A percentile compares a stretch with the other conserved stretches of the same genome.
phyloP scores from a whole-genome alignment of 2,797 vertebrate species.

The Girardinus metallicus region DNA sequence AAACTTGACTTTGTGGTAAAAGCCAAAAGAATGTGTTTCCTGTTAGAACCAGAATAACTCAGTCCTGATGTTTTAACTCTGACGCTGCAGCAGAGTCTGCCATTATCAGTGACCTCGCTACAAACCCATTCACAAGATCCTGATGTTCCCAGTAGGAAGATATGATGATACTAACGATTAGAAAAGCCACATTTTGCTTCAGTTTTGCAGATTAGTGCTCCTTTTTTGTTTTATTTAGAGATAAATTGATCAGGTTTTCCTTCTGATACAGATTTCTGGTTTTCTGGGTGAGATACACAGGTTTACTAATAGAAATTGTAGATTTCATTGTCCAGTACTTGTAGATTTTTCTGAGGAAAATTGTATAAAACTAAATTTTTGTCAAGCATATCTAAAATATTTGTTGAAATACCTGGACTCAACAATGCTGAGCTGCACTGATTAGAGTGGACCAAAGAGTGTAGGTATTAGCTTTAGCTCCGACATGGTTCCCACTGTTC shows the following conservation, averaged over 20 bases:
- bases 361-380: too few species aligned
- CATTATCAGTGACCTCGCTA: neutral
- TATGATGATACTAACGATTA: neutral
- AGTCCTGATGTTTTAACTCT: neutral
- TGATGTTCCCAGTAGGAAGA: neutral
- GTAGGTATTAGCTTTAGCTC: neutral
- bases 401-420: too few species aligned
- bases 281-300: neutral
- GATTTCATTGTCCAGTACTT: neutral
- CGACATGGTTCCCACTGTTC: neutral
- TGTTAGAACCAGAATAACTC: slow-evolving; percentile 14
- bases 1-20: slow-evolving; percentile 25
- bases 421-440: too few species aligned
- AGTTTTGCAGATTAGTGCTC: neutral
- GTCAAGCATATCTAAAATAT: too few species aligned
- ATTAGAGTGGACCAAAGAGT: too few species aligned
- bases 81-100: neutral
- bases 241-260: neutral
- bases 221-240: neutral
- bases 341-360: neutral
- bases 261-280: neutral
- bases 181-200: neutral
- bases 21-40: slow-evolving; percentile 26
- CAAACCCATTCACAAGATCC: neutral
- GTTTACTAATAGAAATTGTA: neutral